Conservation (phyloP, 2,797 vertebrate species). For the Pseudomugil tenellus region DNA sequence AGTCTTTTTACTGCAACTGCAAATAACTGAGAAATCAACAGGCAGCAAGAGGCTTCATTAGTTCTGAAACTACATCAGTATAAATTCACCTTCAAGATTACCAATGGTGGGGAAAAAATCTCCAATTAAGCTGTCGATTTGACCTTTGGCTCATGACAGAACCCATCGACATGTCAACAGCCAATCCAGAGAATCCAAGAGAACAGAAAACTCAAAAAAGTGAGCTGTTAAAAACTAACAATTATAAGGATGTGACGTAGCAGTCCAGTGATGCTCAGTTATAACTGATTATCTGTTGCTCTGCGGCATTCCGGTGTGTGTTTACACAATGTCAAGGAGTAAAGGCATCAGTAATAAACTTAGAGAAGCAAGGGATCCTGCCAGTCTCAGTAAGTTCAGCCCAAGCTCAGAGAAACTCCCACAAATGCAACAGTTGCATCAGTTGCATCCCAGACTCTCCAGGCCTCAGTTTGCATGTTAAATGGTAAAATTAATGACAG, state of each 20-base stretch:
- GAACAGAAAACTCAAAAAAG: not conserved
- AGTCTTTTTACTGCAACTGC: not conserved
- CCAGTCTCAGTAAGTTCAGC: not conserved
- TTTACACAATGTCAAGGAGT: not conserved
- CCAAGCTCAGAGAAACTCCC: not conserved
- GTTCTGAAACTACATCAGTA: slow-evolving; percentile 16
- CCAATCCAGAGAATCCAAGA: not conserved
- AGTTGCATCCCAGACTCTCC: not conserved
- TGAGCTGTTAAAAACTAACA: no score
- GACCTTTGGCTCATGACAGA: slow-evolving; percentile 5
- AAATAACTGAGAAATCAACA: slow-evolving; percentile 5
- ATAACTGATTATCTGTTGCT: no score
- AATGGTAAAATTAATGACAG: not conserved
- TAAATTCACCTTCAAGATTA: slow-evolving; percentile 19
- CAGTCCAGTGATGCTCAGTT: no score
- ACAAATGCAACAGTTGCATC: not conserved
- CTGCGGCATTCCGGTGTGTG: no score
- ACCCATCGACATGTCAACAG: slow-evolving; percentile 7
- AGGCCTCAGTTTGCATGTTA: not conserved
- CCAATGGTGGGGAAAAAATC: not conserved
- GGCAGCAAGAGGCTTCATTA: slow-evolving; percentile 8
- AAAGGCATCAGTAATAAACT: not conserved
- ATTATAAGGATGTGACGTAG: no score
- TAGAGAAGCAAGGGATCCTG: not conserved
- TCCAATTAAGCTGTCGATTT: slow-evolving; percentile 11